phyloP scores from a whole-genome alignment of 35 echinoderm and acorn worm genomes.

The Acanthaster planci region DNA sequence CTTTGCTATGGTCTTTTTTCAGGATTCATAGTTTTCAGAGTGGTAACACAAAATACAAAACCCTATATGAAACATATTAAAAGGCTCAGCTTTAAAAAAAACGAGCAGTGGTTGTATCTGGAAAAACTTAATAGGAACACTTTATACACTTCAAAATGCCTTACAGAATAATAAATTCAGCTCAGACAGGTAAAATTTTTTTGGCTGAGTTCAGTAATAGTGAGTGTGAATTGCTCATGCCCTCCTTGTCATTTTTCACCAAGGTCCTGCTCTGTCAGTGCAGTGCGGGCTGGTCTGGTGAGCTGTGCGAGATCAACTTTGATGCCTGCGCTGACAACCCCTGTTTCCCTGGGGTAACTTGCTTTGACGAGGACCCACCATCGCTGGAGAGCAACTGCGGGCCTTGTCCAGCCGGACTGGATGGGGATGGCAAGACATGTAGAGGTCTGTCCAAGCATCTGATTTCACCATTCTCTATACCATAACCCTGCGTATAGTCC shows the following conservation, averaged over 20 bases:
- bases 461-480: neutral
- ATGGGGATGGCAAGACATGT: conserved; percentile 33
- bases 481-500: too few species aligned
- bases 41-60: too few species aligned
- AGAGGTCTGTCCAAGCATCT: neutral
- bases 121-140: neutral
- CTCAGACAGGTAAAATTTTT: too few species aligned
- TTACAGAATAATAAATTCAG: too few species aligned
- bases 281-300: conserved; percentile 4
- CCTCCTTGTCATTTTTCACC: too few species aligned
- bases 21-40: too few species aligned
- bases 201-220: neutral
- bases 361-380: conserved; percentile 18
- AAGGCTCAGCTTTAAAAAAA: too few species aligned
- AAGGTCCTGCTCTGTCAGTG: conserved; percentile 34
- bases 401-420: conserved; percentile 17
- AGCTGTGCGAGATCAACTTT: conserved; percentile 2
- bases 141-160: neutral
- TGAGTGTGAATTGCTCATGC: too few species aligned
- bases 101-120: too few species aligned
- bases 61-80: too few species aligned
- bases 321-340: conserved; percentile 36
- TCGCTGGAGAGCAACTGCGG: neutral
- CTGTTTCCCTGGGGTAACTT: conserved; percentile 28
- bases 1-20: too few species aligned